phyloP scores from a whole-genome alignment of 2,888 invertebrate genomes.

The Teinopalpus imperialis region DNA sequence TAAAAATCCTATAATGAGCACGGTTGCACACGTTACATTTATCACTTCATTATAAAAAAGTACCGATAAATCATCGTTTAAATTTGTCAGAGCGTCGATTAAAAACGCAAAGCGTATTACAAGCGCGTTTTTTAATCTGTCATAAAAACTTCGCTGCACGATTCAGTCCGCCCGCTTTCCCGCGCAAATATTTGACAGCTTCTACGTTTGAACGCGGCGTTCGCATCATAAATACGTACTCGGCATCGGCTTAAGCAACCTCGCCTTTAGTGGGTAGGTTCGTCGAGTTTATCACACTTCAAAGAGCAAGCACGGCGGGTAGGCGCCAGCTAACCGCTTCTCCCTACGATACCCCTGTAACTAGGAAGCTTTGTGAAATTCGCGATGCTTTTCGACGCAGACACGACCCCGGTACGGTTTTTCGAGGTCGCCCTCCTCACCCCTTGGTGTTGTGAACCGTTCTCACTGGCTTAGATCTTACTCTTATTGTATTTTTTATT shows the following conservation, averaged over 20 bases:
- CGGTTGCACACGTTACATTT: constrained; percentile 1
- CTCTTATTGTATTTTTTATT: no score
- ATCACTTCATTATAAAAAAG: constrained; percentile 12
- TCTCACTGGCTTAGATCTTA: constrained; percentile 28
- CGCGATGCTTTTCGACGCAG: constrained; percentile 67
- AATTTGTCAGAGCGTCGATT: constrained; percentile 17
- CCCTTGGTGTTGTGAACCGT: constrained; percentile 36
- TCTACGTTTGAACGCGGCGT: constrained; percentile 15
- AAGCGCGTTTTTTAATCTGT: constrained; percentile 25
- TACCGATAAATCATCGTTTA: constrained; percentile 6
- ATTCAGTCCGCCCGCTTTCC: constrained; percentile 23
- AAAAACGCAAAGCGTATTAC: constrained; percentile 21
- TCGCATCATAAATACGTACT: constrained; percentile 9
- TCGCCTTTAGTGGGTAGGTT: constrained; percentile 43
- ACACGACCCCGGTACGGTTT: constrained; percentile 70
- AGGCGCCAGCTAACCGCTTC: constrained; percentile 66
- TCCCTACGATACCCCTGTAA: constrained; percentile 58
- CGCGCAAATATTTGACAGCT: constrained; percentile 27
- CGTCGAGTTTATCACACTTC: constrained; percentile 75
- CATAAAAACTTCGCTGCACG: constrained; percentile 13
- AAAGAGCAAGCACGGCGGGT: constrained; percentile 59
- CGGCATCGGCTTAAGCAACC: constrained; percentile 14
- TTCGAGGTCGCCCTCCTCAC: constrained; percentile 69
- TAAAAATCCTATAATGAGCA: no score
- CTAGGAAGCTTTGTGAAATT: constrained; percentile 78